Conservation (phyloP, 2,113 vertebrate genomes). For the Hemiscyllium ocellatum region DNA sequence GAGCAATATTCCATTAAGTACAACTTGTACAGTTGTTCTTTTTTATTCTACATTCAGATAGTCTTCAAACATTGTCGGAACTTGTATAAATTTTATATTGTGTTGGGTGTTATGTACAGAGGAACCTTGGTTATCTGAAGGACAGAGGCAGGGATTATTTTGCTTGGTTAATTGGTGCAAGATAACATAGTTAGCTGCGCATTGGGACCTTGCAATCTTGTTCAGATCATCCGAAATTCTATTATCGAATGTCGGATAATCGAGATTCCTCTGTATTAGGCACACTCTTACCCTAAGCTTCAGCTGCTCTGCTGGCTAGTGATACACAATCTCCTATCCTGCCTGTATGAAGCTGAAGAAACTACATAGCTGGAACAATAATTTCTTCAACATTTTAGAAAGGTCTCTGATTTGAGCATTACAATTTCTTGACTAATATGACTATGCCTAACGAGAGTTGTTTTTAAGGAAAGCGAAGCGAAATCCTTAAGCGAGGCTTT, state of each 20-base stretch:
- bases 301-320: not conserved
- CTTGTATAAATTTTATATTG: not conserved
- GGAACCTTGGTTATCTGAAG: no score
- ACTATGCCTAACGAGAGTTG: not conserved
- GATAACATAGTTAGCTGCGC: no score
- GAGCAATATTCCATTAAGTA: not conserved
- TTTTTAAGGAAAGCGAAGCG: not conserved
- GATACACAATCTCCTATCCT: not conserved
- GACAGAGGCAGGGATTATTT: no score
- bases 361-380: not conserved
- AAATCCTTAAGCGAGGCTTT: not conserved
- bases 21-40: not conserved
- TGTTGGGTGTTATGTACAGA: no score
- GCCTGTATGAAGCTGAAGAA: not conserved
- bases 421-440: not conserved
- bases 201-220: no score
- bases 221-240: no score
- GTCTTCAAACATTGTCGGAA: not conserved
- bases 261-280: not conserved
- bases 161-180: no score
- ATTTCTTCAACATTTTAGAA: not conserved
- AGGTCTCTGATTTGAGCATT: not conserved
- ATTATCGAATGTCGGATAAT: no score
- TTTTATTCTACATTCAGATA: not conserved
- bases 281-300: not conserved